Conservation (phyloP, 2,888 invertebrate species). For the Hybos culiciformis region DNA sequence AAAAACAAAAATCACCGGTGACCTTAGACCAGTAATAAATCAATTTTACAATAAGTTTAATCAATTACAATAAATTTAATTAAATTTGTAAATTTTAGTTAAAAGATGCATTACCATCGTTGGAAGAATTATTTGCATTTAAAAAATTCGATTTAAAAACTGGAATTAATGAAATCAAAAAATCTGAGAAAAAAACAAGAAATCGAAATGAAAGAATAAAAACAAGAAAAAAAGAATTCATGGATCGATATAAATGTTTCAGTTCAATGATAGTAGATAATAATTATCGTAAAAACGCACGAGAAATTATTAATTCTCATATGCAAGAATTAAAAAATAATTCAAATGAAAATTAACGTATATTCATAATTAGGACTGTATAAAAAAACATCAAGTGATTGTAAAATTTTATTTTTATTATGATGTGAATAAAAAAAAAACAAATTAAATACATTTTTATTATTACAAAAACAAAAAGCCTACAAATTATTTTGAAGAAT, state of each 20-base stretch:
- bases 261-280: conserved; percentile 26
- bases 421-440: too few species aligned
- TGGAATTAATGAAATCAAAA: conserved; percentile 13
- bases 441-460: too few species aligned
- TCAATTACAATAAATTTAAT: too few species aligned
- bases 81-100: too few species aligned
- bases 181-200: conserved; percentile 8
- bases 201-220: conserved; percentile 25
- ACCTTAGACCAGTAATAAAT: too few species aligned
- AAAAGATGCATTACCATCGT: conserved; percentile 31
- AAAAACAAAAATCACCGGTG: conserved; percentile 25
- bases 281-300: conserved; percentile 28
- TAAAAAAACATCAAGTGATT: not conserved
- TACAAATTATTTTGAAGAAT: too few species aligned
- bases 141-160: conserved; percentile 20
- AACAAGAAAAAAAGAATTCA: conserved; percentile 23
- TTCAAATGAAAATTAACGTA: not conserved
- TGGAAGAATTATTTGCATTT: conserved; percentile 25
- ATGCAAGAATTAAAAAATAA: conserved; percentile 30
- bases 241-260: conserved; percentile 22
- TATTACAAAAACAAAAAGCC: too few species aligned
- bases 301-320: conserved; percentile 25
- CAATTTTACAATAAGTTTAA: too few species aligned
- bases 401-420: too few species aligned
- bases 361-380: not conserved